Evolutionary conservation across 2,113 vertebrate genomes (phyloP), one percentile per base, ranked within the genome.

Genomic region (Lampris incognitus): DNA sequence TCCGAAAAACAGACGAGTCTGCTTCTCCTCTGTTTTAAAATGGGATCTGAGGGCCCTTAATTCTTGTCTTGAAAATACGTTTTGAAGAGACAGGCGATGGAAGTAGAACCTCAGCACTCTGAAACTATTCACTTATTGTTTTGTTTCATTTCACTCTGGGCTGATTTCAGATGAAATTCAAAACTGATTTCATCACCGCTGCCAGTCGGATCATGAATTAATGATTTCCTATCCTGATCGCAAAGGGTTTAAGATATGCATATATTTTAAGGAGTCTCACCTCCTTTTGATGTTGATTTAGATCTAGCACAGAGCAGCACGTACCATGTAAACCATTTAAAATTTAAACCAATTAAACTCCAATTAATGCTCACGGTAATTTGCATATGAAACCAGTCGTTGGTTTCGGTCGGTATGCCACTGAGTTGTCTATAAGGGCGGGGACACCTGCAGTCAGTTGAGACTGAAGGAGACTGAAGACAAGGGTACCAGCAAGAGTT

Each of bases 1-100:
- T 85, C 74, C 79, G 81, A 72, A 78, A 84, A 85, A 90, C 24
- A 92, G 85, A 89, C 87, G 76, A 83, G 78, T 69, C 75, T 65
- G 72, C 73, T 86, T 82, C 86, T 74, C 76, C 80, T 83, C 79
- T 74, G 44, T 76, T 39, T 9, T 81, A 91, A 76, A 88, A 91
- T 91, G 83, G 83, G 88, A 86, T 67, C 74, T 83, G 81, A 76
- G 84, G 81, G 72, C 76, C 79, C 68, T 76, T 78, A 83, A 24
- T 24, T 24, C 24, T 87, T 86, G 85, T 86, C 76, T 79, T 49
- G 75, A 91, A 91, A 24, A 24, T 24, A 24, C 24, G 24, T 24
- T 87, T 86, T 73, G 81, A 85, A 67, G 39, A 66, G 59, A 56
- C 50, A 74, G 68, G 42, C 39, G 56, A 68, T 69, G 67, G 70